These are phyloP conservation scores for Volucella bombylans DNA, from an alignment of 2,888 invertebrate species.

Conservation along the genomic window DNA sequence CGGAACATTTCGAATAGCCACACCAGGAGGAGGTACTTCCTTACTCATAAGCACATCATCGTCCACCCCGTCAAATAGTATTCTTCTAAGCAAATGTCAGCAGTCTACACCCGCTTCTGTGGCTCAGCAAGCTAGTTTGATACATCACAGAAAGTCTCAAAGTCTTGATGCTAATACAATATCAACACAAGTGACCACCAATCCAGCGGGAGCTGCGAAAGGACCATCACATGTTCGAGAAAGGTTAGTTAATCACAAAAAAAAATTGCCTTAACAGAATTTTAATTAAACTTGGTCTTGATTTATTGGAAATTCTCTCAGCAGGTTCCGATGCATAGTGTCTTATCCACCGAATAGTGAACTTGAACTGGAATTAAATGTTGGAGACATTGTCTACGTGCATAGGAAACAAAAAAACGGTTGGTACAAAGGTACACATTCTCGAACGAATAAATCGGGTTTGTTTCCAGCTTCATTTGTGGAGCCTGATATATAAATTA, in stretches of 20 bases:
- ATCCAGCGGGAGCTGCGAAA: constrained; percentile 75
- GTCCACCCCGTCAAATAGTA: constrained; percentile 58
- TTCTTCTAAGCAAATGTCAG: constrained; percentile 63
- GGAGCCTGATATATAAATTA: constrained; percentile 84
- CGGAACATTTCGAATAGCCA: constrained; percentile 56
- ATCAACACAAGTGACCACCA: constrained; percentile 76
- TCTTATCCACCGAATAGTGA: constrained; percentile 97
- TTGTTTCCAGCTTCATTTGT: constrained; percentile 97
- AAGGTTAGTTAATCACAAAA: constrained; percentile 77
- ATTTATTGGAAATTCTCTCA: constrained; percentile 68
- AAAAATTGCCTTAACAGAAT: constrained; percentile 8
- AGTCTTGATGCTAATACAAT: constrained; percentile 88
- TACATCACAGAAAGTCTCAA: constrained; percentile 90
- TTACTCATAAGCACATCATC: constrained; percentile 69
- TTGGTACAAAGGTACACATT: constrained; percentile 96
- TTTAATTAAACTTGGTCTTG: constrained; percentile 39
- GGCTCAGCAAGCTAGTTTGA: constrained; percentile 50
- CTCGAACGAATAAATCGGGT: constrained; percentile 95
- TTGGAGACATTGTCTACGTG: constrained; percentile 95
- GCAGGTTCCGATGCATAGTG: constrained; percentile 93
- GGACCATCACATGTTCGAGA: constrained; percentile 82
- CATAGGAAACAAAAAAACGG: constrained; percentile 96
- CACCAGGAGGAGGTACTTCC: constrained; percentile 63
- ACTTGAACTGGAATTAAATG: constrained; percentile 93
- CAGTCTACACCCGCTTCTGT: constrained; percentile 52